Base-by-base conservation (phyloP, 2,797 vertebrate species). In the Momotus momota region DNA sequence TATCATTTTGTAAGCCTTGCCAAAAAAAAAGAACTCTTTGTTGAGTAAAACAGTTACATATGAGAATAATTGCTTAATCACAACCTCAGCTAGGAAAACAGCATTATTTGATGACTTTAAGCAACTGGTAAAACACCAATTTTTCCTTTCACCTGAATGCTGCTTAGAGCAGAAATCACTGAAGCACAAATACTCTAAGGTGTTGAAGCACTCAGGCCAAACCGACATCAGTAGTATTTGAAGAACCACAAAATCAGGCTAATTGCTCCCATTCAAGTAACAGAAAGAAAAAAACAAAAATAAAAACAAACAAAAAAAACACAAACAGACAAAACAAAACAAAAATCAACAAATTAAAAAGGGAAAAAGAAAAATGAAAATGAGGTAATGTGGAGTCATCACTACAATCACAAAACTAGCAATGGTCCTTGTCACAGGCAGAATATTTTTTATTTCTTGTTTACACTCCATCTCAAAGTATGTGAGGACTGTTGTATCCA, bases 381-480 rank as follows among this genome's bases (percentile, higher is more conserved):
- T 21, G 7, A 40, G 1, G 18, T 3, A 31, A 38, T 0, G 0
- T 6, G n/a, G 9, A 27, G 16, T 35, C 35, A 35, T 62, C 35
- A 86, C 17, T 6, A 9, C 22, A 69, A 14, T 10, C 23, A 31
- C 48, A 49, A 74, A 64, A 64, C 17, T 23, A 84, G 7, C 43
- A 41, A 18, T 3, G 9, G 18, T 14, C 6, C 21, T 35, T 60
- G 31, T 33, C 13, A 26, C 40, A 73, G 41, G 49, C 17, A 64
- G 29, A 74, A 49, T 33, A 82, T 7, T 58, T 62, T 8, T n/a
- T 71, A 33, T 71, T 71, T 66, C 7, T n/a, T 33, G 2, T 38
- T 14, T 21, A 15, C 67, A 46, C 46, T 64, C 40, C 62, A 13
- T 12, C 16, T 75, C 35, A 26, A 21, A 65, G 6, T 5, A 20